Conservation (phyloP, 2,113 vertebrate species). For the Prolemur simus region DNA sequence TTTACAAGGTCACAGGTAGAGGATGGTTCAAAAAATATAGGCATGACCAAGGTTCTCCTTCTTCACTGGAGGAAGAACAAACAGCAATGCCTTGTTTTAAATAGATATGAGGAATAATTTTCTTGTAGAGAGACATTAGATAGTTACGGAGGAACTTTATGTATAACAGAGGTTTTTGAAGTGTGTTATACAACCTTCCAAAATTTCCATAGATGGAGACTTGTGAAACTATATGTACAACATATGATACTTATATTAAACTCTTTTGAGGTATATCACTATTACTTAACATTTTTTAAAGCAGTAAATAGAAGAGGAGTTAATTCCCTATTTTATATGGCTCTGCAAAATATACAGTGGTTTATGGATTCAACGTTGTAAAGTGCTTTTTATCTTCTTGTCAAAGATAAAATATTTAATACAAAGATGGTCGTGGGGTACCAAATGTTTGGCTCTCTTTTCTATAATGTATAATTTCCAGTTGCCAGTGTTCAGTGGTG, state of each 20-base stretch:
- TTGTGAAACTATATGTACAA: background rate
- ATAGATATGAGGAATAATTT: background rate
- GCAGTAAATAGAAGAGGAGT: background rate
- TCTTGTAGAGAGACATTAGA: background rate
- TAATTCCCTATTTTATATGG: background rate
- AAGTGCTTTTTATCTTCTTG: background rate
- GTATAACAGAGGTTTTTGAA: background rate
- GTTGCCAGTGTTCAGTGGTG: background rate
- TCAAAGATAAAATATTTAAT: conserved; percentile 22
- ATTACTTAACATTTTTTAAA: background rate
- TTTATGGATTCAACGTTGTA: background rate
- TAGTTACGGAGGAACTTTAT: background rate
- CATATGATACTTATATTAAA: background rate
- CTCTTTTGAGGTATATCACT: background rate
- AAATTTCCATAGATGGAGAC: background rate
- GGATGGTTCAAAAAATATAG: background rate
- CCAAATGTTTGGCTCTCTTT: background rate
- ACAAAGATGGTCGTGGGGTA: background rate
- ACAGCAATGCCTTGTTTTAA: background rate
- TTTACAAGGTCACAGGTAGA: background rate
- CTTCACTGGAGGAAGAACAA: background rate
- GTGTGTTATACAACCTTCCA: background rate
- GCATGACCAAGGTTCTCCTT: background rate
- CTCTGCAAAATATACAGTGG: background rate
- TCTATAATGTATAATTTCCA: background rate